phyloP scores from a whole-genome alignment of 2,888 invertebrate species.

The Acleris holmiana region DNA sequence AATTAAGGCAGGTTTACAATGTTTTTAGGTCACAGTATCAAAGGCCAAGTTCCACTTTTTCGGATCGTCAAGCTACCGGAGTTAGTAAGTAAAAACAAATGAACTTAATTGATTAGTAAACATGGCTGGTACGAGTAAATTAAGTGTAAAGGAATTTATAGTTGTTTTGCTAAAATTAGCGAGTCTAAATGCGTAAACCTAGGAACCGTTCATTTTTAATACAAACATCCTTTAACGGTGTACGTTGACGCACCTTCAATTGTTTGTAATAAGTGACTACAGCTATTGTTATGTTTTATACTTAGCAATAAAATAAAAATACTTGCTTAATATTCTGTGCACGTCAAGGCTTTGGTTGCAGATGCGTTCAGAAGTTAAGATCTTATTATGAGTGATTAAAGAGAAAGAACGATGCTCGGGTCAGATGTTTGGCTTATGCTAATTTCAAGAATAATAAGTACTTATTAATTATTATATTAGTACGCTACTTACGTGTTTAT shows the following conservation, averaged over 20 bases:
- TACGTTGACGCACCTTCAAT: conserved; percentile 4
- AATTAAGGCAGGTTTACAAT: no score
- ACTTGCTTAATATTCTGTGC: conserved; percentile 21
- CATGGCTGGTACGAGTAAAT: neutral
- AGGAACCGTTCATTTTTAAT: conserved; percentile 2
- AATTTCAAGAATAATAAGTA: neutral
- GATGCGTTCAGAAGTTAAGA: conserved; percentile 4
- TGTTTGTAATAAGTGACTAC: conserved; percentile 14
- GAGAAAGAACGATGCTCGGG: neutral
- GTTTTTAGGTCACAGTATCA: no score
- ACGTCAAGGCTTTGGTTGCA: conserved; percentile 8
- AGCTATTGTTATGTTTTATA: conserved; percentile 19
- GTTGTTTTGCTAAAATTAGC: conserved; percentile 2
- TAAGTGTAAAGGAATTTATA: conserved; percentile 4
- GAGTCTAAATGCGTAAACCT: conserved; percentile 1
- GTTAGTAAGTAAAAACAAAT: neutral
- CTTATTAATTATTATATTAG: neutral
- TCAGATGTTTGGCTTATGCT: neutral
- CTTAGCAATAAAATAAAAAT: conserved; percentile 27
- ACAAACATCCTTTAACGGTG: conserved; percentile 21
- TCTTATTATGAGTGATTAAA: conserved; percentile 2
- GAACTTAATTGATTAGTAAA: neutral
- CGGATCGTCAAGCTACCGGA: no score
- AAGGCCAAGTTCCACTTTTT: no score
- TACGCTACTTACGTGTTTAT: neutral